A percentile compares a stretch with the other conserved stretches of the same genome.
Conservation (phyloP, 2,797 vertebrate species). For the Rhinella marina region DNA sequence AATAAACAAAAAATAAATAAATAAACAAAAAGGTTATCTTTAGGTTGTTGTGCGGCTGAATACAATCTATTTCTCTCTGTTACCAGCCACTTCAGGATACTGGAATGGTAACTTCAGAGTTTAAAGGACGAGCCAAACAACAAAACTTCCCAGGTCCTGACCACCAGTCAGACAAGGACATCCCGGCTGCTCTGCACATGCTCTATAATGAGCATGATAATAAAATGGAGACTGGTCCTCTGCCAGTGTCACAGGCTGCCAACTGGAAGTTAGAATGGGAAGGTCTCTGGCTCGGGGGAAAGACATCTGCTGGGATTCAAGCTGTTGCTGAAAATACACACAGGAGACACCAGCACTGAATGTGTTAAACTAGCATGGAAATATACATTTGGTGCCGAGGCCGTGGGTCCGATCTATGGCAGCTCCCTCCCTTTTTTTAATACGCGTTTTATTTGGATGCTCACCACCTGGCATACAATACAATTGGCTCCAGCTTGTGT, state of each 20-base stretch:
- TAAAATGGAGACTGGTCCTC: constrained; percentile 3
- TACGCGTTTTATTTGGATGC: too few relatives aligned
- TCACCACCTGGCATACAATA: too few relatives aligned
- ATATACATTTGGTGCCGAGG: neutral
- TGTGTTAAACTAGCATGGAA: neutral
- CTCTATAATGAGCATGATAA: neutral
- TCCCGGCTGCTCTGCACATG: constrained; percentile 56
- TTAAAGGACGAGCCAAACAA: neutral
- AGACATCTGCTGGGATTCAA: neutral
- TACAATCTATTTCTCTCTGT: neutral
- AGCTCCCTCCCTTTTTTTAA: too few relatives aligned
- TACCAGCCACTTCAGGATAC: neutral
- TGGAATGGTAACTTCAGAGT: neutral
- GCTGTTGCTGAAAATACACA: neutral
- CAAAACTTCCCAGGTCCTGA: constrained; percentile 44
- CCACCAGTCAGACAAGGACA: constrained; percentile 66
- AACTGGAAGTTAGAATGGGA: neutral
- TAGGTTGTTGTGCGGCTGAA: too few relatives aligned
- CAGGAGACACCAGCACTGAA: neutral
- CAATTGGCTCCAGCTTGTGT: too few relatives aligned
- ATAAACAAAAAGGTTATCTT: neutral
- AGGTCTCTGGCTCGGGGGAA: neutral
- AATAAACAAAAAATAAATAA: too few relatives aligned
- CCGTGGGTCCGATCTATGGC: neutral
- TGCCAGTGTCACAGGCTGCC: constrained; percentile 22